These are phyloP conservation scores for Rhinoderma darwinii DNA, from an alignment of 2,113 vertebrate species.

Conservation along the genomic window DNA sequence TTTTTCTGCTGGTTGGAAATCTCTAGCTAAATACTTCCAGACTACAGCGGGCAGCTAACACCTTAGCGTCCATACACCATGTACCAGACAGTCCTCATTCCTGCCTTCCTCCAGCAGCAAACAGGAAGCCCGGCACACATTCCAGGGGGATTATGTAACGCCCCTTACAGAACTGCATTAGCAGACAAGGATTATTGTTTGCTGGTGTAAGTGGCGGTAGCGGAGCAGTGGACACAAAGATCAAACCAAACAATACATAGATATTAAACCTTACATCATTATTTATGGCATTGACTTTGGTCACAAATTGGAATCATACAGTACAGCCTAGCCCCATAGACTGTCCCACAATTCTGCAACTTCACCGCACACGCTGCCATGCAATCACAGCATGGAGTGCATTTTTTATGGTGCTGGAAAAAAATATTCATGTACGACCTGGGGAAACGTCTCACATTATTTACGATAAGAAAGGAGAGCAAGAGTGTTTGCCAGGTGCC, in stretches of 20 bases:
- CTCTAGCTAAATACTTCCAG: not conserved
- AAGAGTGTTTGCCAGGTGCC: too few relatives aligned
- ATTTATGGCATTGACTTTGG: too few relatives aligned
- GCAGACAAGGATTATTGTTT: constrained; percentile 32
- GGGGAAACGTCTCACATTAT: too few relatives aligned
- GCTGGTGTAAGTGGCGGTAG: not conserved
- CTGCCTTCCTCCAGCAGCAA: constrained; percentile 33
- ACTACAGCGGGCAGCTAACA: not conserved
- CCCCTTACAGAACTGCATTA: constrained; percentile 18
- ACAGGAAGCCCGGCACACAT: constrained; percentile 52
- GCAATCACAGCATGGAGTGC: too few relatives aligned
- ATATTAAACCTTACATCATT: not conserved
- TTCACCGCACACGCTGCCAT: too few relatives aligned
- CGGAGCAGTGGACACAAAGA: not conserved
- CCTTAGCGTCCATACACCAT: not conserved
- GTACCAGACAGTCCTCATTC: constrained; percentile 31
- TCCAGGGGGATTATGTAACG: constrained; percentile 53
- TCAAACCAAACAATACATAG: not conserved
- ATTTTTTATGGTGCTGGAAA: too few relatives aligned
- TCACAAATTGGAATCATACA: too few relatives aligned
- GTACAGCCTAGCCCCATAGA: too few relatives aligned
- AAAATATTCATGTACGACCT: too few relatives aligned
- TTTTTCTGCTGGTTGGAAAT: not conserved
- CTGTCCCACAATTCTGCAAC: too few relatives aligned
- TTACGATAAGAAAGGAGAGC: too few relatives aligned